These are phyloP conservation scores for Cyprinella venusta DNA, from an alignment of 2,797 vertebrate genomes.

Conservation along the genomic window DNA sequence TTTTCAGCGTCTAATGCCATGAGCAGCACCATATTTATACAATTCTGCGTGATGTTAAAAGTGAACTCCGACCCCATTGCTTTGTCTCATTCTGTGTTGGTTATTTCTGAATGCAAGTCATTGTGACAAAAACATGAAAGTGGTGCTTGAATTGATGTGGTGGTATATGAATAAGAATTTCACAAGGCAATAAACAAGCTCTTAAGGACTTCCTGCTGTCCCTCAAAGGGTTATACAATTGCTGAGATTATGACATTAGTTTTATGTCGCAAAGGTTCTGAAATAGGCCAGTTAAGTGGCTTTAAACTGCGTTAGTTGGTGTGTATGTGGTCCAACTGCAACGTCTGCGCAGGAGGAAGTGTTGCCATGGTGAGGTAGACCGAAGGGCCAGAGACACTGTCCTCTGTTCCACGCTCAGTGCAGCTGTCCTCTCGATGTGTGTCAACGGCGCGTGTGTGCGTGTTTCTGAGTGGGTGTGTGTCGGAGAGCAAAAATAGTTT, in stretches of 20 bases:
- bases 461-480: conserved; percentile 47
- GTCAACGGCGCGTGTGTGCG: conserved; percentile 40
- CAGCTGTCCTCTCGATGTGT: conserved; percentile 65
- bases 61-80: not conserved
- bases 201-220: conserved; percentile 3
- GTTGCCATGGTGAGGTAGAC: conserved; percentile 81
- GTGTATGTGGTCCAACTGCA: conserved; percentile 73
- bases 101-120: not conserved
- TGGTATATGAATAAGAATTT: conserved; percentile 1
- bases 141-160: not conserved
- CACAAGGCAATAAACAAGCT: not conserved
- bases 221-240: conserved; percentile 1
- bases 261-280: conserved; percentile 15
- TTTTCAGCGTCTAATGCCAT: not conserved
- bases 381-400: conserved; percentile 69
- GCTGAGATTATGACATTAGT: conserved; percentile 8
- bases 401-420: conserved; percentile 62
- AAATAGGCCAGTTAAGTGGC: conserved; percentile 26
- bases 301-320: conserved; percentile 33
- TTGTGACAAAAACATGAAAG: not conserved
- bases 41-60: not conserved
- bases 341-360: conserved; percentile 74
- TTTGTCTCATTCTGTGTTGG: not conserved
- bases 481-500: conserved; percentile 48
- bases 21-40: not conserved